phyloP scores from a whole-genome alignment of 92 coral and sea anemone species.

The Heteractis magnifica region DNA sequence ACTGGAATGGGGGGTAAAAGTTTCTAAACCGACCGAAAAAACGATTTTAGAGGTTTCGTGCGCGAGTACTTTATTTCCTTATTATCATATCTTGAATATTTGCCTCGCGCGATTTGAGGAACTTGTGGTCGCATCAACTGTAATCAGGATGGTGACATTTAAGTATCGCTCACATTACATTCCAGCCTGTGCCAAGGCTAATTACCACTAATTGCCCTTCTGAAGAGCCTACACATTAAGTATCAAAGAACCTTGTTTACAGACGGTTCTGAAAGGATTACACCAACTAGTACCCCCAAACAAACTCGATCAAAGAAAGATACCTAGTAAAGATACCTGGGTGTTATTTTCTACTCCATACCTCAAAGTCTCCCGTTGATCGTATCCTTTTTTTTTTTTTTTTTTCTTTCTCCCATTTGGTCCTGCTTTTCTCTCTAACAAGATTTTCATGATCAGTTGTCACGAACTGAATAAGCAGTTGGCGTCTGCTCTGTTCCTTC shows the following conservation, averaged over 20 bases:
- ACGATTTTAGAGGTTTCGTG: not conserved
- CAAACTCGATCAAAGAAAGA: not conserved
- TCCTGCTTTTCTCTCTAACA: not conserved
- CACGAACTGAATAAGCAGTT: not conserved
- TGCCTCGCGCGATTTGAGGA: conserved; percentile 25
- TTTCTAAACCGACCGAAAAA: not conserved
- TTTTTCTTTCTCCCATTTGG: not conserved
- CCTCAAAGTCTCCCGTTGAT: not conserved
- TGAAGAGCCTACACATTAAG: conserved; percentile 18
- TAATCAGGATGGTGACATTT: not conserved
- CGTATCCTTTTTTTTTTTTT: not conserved
- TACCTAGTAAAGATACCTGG: not conserved
- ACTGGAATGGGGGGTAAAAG: not conserved
- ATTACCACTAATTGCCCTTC: conserved; percentile 36
- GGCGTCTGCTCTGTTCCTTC: not conserved
- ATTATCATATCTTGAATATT: not conserved
- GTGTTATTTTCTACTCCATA: not conserved
- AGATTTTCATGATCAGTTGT: not conserved
- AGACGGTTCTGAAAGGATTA: conserved; percentile 2
- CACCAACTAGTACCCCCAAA: not conserved
- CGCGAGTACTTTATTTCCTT: not conserved
- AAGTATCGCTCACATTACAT: conserved; percentile 26
- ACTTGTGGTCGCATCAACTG: conserved; percentile 16
- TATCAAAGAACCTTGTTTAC: conserved; percentile 12
- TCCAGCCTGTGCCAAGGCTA: conserved; percentile 15